Evolutionary conservation across 2,113 vertebrate species (phyloP).

Genomic region (Dicerorhinus sumatrensis): DNA sequence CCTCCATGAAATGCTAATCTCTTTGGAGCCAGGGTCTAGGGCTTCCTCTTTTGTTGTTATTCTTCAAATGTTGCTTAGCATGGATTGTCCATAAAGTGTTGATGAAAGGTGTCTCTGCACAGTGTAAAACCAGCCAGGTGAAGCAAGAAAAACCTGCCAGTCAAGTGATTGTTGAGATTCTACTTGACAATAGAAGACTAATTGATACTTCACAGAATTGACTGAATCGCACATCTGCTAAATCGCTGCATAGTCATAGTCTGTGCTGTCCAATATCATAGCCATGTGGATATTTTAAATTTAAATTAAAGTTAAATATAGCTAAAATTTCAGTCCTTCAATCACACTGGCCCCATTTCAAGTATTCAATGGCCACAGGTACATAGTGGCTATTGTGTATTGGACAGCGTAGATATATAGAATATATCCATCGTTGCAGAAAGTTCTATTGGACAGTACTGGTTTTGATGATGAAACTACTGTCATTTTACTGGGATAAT

Average conservation of each 20-base stretch:
- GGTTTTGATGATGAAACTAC: neutral
- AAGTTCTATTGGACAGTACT: neutral
- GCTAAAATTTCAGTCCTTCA: constrained; percentile 8
- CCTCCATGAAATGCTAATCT: neutral
- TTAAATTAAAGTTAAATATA: neutral
- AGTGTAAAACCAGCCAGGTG: neutral
- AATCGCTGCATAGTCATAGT: neutral
- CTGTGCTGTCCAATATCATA: neutral
- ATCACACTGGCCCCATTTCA: neutral
- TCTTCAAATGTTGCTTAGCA: neutral
- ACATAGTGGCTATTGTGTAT: neutral
- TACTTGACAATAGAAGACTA: constrained; percentile 7
- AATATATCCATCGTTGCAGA: neutral
- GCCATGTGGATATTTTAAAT: neutral
- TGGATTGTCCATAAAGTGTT: neutral
- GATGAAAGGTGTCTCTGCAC: neutral
- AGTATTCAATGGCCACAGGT: neutral
- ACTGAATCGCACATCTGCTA: neutral
- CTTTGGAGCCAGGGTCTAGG: neutral
- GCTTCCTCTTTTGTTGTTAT: neutral
- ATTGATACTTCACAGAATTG: constrained; percentile 10
- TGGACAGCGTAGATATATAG: neutral
- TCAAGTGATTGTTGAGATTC: neutral
- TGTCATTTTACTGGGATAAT: neutral
- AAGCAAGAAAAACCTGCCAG: constrained; percentile 14